Evolutionary conservation across 2,113 vertebrate genomes (phyloP).

Genomic region (Siniperca knerii): DNA sequence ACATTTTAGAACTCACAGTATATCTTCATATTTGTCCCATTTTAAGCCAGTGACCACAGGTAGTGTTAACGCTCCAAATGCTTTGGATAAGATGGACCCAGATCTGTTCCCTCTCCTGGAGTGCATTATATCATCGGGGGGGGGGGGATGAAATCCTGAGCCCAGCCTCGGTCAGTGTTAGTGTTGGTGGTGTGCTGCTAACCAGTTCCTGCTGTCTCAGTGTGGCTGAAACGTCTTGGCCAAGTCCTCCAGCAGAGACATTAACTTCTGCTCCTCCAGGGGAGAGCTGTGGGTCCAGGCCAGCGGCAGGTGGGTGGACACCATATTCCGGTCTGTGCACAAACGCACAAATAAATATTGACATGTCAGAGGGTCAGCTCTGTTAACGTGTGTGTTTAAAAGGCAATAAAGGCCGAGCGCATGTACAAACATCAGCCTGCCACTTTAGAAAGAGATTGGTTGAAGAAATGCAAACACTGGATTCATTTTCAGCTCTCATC

Average conservation of each 20-base stretch:
- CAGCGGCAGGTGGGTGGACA: conserved; percentile 83
- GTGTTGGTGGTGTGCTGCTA: conserved; percentile 5
- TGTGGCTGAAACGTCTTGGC: conserved; percentile 84
- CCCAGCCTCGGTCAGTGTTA: conserved; percentile 48
- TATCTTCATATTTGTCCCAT: background rate
- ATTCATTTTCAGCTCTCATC: background rate
- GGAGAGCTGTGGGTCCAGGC: conserved; percentile 85
- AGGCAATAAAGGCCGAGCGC: background rate
- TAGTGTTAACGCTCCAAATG: background rate
- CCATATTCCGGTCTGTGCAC: conserved; percentile 81
- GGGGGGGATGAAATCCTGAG: background rate
- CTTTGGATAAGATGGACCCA: background rate
- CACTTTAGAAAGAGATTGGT: background rate
- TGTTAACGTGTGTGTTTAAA: background rate
- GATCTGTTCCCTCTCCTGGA: background rate
- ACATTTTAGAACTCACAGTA: background rate
- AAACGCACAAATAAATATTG: conserved; percentile 19
- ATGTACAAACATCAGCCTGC: background rate
- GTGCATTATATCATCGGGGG: background rate
- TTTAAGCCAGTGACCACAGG: background rate
- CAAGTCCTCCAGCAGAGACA: conserved; percentile 84
- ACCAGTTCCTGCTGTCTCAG: conserved; percentile 56
- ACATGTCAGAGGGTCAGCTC: background rate
- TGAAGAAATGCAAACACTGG: background rate
- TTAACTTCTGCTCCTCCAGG: conserved; percentile 85